Percentiles rank a stretch among this genome's conserved stretches.
phyloP scores from a whole-genome alignment of 2,113 vertebrate species.

The Austrofundulus limnaeus region DNA sequence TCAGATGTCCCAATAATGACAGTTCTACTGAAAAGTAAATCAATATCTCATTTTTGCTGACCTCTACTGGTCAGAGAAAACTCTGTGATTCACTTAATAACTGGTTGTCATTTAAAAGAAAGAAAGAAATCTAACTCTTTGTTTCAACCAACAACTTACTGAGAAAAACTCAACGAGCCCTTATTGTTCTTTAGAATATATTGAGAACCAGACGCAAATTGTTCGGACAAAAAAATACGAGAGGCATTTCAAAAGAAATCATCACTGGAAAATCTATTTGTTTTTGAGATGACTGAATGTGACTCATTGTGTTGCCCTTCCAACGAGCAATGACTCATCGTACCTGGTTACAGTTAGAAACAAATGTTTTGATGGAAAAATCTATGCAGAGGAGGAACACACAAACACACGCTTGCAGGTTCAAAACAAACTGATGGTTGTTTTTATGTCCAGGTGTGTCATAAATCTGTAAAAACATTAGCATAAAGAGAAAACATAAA shows the following conservation, averaged over 20 bases:
- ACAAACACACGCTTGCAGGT: background rate
- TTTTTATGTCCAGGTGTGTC: background rate
- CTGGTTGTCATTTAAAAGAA: too few species aligned
- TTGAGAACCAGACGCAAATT: background rate
- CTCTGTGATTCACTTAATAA: too few species aligned
- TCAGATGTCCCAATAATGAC: background rate
- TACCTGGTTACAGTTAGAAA: conserved; percentile 23
- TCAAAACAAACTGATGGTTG: background rate
- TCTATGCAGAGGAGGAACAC: background rate
- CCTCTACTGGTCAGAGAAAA: conserved; percentile 14
- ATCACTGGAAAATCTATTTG: conserved; percentile 8
- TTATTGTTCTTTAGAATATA: conserved; percentile 4
- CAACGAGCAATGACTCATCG: conserved; percentile 33
- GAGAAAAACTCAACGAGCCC: background rate
- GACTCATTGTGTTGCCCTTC: conserved; percentile 21
- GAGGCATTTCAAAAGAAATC: background rate
- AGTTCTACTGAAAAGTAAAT: background rate
- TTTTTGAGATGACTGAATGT: conserved; percentile 5
- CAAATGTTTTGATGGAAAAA: conserved; percentile 3
- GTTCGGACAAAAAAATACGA: background rate
- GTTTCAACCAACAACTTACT: background rate
- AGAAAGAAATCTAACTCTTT: too few species aligned
- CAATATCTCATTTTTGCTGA: background rate
- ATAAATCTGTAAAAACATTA: background rate
- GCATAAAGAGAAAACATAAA: background rate